Percentiles rank a stretch among this genome's conserved stretches.
These are phyloP conservation scores for Leptopilina clavipes DNA, from an alignment of 1,140 invertebrate species.

Conservation along the genomic window DNA sequence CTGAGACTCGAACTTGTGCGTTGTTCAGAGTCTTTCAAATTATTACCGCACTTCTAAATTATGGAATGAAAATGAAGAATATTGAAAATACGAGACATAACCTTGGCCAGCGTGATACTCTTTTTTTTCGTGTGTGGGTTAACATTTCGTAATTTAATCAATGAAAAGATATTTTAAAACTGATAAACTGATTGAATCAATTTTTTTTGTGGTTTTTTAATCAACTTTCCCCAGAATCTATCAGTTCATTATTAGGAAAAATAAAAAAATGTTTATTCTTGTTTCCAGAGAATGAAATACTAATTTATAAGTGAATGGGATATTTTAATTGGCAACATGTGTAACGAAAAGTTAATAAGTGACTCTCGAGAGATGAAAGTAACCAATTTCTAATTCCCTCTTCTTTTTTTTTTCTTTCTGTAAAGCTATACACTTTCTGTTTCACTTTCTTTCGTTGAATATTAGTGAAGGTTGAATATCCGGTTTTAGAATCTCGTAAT, in stretches of 20 bases:
- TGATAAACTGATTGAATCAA: too few species aligned
- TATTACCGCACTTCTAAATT: constrained; percentile 26
- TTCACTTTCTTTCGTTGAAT: constrained; percentile 31
- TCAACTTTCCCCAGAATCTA: too few species aligned
- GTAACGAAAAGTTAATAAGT: neutral
- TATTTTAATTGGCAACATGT: neutral
- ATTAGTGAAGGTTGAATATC: constrained; percentile 26
- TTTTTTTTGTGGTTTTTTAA: too few species aligned
- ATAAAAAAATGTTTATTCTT: too few species aligned
- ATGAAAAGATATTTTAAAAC: neutral
- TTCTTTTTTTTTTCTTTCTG: neutral
- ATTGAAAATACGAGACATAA: neutral
- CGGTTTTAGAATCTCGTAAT: constrained; percentile 29
- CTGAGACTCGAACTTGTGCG: neutral
- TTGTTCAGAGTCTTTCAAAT: neutral
- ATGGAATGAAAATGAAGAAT: constrained; percentile 29
- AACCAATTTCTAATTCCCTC: constrained; percentile 21
- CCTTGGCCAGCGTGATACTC: constrained; percentile 1
- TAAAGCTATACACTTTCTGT: constrained; percentile 20
- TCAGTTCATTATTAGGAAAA: neutral
- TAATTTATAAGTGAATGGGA: neutral
- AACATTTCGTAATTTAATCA: constrained; percentile 14
- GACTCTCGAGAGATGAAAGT: constrained; percentile 21
- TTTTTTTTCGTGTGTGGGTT: constrained; percentile 18
- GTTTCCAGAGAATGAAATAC: neutral